These are phyloP conservation scores for Drosophila neocordata DNA, from an alignment of 1,140 invertebrate genomes.

Conservation along the genomic window DNA sequence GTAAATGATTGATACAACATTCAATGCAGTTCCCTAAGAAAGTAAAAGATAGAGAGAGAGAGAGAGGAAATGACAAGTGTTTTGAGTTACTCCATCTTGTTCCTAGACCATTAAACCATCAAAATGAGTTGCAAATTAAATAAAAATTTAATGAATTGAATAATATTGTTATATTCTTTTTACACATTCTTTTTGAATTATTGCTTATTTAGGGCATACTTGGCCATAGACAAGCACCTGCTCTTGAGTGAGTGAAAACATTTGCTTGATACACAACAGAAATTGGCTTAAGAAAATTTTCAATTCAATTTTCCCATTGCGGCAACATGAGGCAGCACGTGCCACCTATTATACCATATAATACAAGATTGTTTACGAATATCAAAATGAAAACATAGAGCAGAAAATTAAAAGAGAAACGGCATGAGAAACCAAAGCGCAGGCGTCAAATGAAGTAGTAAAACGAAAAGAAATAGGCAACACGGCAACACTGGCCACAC, in stretches of 20 bases:
- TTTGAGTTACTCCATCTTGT: conserved; percentile 16
- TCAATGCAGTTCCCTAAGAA: conserved; percentile 22
- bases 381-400: conserved; percentile 67
- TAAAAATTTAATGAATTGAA: neutral
- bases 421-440: conserved; percentile 33
- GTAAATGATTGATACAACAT: conserved; percentile 38
- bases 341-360: conserved; percentile 18
- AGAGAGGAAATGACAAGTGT: neutral
- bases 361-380: conserved; percentile 68
- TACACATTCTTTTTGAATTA: conserved; percentile 22
- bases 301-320: conserved; percentile 1
- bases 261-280: conserved; percentile 55
- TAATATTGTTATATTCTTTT: conserved; percentile 5
- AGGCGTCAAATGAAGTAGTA: conserved; percentile 42
- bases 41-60: conserved; percentile 6
- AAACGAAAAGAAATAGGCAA: neutral
- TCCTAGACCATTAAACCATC: conserved; percentile 39
- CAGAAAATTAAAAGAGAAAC: conserved; percentile 18
- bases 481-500: conserved; percentile 64
- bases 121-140: neutral
- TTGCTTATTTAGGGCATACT: conserved; percentile 71
- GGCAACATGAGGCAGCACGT: conserved; percentile 47
- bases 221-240: conserved; percentile 25
- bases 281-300: conserved; percentile 14
- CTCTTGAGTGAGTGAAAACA: conserved; percentile 56